These are phyloP conservation scores for Serrognathus titanus DNA, from an alignment of 2,888 invertebrate species.

Conservation along the genomic window DNA sequence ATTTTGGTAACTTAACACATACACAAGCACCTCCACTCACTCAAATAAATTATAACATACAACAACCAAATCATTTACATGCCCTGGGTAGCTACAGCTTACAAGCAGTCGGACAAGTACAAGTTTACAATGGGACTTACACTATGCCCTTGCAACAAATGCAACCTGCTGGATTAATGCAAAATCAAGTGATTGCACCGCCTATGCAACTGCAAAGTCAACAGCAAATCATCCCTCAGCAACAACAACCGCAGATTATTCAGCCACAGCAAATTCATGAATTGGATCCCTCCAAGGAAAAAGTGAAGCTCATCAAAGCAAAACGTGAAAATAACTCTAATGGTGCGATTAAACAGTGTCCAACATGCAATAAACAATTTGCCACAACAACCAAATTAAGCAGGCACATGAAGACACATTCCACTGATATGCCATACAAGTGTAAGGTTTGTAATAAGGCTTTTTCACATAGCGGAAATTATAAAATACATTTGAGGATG, in stretches of 20 bases:
- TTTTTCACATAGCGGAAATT: slow-evolving; percentile 50
- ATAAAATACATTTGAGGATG: slow-evolving; percentile 47
- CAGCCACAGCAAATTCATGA: slow-evolving; percentile 16
- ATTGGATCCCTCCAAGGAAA: slow-evolving; percentile 6
- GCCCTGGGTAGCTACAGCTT: slow-evolving; percentile 34
- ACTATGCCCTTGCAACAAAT: slow-evolving; percentile 40
- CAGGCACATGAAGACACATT: slow-evolving; percentile 49
- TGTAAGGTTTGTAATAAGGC: slow-evolving; percentile 48
- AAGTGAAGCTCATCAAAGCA: slow-evolving; percentile 20
- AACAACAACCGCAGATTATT: slow-evolving; percentile 23
- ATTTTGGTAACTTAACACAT: slow-evolving; percentile 26
- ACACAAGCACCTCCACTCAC: slow-evolving; percentile 32
- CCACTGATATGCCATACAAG: slow-evolving; percentile 46
- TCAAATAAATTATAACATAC: slow-evolving; percentile 41
- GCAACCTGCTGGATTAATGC: slow-evolving; percentile 33
- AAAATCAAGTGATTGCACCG: slow-evolving; percentile 32
- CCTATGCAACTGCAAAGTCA: slow-evolving; percentile 23
- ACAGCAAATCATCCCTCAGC: slow-evolving; percentile 15
- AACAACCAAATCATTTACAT: slow-evolving; percentile 36
- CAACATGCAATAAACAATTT: slow-evolving; percentile 45
- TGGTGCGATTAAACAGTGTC: slow-evolving; percentile 40
- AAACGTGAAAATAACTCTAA: slow-evolving; percentile 26
- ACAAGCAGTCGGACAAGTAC: slow-evolving; percentile 39
- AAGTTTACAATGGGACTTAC: slow-evolving; percentile 41
- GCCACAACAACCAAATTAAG: slow-evolving; percentile 43